These are phyloP conservation scores for Hemaris fuciformis DNA, from an alignment of 2,888 invertebrate genomes.

Conservation along the genomic window DNA sequence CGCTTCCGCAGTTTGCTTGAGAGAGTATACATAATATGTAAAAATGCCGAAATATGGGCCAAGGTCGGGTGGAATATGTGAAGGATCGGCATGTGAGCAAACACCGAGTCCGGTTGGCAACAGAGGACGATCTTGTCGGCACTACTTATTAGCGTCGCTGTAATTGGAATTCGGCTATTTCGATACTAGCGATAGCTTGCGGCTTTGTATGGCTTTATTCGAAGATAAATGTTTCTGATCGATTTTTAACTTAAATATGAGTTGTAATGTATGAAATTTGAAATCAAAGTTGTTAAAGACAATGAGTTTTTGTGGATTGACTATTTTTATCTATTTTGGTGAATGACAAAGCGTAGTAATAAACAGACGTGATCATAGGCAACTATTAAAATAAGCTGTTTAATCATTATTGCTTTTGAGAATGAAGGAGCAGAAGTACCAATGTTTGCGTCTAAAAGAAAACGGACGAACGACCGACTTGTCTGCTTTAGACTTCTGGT, in stretches of 20 bases:
- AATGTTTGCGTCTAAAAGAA: too few species aligned
- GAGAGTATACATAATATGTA: background rate
- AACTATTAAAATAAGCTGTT: too few species aligned
- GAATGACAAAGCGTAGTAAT: too few species aligned
- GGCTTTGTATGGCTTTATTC: background rate
- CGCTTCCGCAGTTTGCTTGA: background rate
- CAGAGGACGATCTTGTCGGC: background rate
- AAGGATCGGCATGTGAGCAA: background rate
- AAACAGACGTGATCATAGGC: too few species aligned
- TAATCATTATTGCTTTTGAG: too few species aligned
- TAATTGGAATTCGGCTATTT: background rate
- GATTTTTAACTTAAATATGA: background rate
- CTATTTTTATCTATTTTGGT: too few species aligned
- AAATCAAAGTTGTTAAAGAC: too few species aligned
- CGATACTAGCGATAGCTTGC: background rate
- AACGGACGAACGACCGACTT: too few species aligned
- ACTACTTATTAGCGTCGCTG: background rate
- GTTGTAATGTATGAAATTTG: too few species aligned
- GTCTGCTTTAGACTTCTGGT: too few species aligned
- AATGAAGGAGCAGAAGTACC: too few species aligned
- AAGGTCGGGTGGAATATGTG: background rate
- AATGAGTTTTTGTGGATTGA: too few species aligned
- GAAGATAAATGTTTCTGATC: background rate
- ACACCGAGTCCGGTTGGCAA: background rate
- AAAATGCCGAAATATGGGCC: slow-evolving; percentile 7